These are phyloP conservation scores for Ploceus nigricollis DNA, from an alignment of 2,113 vertebrate species.

Conservation along the genomic window DNA sequence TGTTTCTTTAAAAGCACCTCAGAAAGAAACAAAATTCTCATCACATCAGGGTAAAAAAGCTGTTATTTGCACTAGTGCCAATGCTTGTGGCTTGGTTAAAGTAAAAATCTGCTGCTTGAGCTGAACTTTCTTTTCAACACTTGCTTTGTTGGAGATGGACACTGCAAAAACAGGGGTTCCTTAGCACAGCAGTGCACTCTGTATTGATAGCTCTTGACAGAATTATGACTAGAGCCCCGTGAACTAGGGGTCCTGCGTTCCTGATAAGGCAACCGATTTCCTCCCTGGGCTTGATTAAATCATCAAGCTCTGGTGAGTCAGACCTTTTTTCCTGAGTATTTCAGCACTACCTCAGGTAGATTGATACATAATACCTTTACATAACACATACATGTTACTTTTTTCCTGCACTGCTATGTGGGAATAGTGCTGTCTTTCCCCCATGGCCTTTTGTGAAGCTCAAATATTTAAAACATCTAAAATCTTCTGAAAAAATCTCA, in stretches of 20 bases:
- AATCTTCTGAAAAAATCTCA: background rate
- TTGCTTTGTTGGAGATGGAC: background rate
- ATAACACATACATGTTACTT: background rate
- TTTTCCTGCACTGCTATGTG: background rate
- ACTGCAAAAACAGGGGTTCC: background rate
- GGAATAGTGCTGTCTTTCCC: background rate
- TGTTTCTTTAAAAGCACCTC: background rate
- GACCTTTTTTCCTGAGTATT: background rate
- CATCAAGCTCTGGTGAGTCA: background rate
- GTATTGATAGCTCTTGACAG: background rate
- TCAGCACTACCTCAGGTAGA: background rate
- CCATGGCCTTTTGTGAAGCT: background rate
- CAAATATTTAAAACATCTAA: background rate
- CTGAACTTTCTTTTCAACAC: background rate
- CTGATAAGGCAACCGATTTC: accelerated
- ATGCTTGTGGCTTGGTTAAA: background rate
- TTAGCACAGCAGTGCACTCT: background rate
- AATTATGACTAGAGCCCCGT: background rate
- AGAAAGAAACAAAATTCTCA: background rate
- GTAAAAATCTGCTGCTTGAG: background rate
- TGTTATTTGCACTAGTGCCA: background rate
- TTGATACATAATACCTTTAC: background rate
- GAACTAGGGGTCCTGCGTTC: background rate
- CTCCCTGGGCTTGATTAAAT: background rate
- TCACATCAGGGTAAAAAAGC: background rate